Conservation (phyloP, 2,797 vertebrate species). For the Xenopus petersii region DNA sequence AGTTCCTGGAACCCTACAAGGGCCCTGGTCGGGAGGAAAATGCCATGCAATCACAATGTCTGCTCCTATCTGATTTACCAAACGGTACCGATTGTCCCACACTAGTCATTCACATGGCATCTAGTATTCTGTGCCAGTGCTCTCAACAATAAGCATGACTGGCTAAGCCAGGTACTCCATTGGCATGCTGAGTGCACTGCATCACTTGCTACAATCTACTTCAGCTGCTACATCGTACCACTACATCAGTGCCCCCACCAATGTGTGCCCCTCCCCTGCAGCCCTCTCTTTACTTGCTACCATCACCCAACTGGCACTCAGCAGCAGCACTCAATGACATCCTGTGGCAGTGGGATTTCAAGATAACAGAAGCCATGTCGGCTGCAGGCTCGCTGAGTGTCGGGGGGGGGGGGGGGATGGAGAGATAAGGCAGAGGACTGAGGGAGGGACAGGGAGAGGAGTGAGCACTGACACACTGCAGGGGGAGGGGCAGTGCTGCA, state of each 20-base stretch:
- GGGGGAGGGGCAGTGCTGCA: slow-evolving; percentile 54
- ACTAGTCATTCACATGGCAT: no score
- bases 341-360: slow-evolving; percentile 91
- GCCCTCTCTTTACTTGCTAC: no score
- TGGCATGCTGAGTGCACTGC: not conserved
- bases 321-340: slow-evolving; percentile 75
- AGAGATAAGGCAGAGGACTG: slow-evolving; percentile 57
- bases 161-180: not conserved
- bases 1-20: no score
- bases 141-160: no score
- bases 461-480: slow-evolving; percentile 54
- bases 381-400: slow-evolving; percentile 47
- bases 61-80: no score
- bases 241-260: not conserved
- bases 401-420: slow-evolving; percentile 13
- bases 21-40: no score
- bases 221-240: not conserved
- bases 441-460: slow-evolving; percentile 46
- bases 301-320: no score
- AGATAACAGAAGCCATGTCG: slow-evolving; percentile 79
- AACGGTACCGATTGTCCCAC: no score
- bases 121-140: no score
- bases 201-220: not conserved
- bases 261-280: no score
- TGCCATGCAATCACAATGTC: no score